Evolutionary conservation across 1,140 invertebrate genomes (phyloP).

Genomic region (Drosophila nannoptera): DNA sequence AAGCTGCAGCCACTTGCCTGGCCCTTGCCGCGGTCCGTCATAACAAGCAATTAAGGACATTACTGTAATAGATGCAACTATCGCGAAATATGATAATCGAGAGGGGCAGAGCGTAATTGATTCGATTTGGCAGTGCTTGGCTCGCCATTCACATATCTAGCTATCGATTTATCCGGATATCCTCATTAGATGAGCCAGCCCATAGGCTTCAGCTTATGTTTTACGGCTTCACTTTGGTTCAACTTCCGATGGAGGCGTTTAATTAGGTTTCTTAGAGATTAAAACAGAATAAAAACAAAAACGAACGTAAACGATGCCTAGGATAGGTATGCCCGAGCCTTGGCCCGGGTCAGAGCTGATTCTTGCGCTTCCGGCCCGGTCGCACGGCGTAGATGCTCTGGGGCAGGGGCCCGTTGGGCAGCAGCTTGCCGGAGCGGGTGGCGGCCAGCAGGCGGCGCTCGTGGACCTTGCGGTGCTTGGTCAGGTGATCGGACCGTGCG

Average conservation of each 20-base stretch:
- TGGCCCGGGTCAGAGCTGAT: constrained; percentile 51
- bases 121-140: too few species aligned
- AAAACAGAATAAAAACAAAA: background rate
- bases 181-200: too few species aligned
- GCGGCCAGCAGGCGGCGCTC: constrained; percentile 81
- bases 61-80: background rate
- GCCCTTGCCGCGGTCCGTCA: background rate
- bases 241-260: background rate
- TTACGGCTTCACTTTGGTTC: background rate
- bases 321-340: too few species aligned
- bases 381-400: constrained; percentile 62
- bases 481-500: constrained; percentile 92
- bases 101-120: too few species aligned
- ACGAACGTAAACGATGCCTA: background rate
- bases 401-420: constrained; percentile 48
- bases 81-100: background rate
- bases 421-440: constrained; percentile 57
- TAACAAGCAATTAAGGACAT: background rate
- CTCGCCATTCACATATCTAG: too few species aligned
- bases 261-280: constrained; percentile 10
- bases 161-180: too few species aligned
- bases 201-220: background rate
- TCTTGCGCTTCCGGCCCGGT: constrained; percentile 75
- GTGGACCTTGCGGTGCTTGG: constrained; percentile 94
- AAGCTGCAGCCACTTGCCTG: background rate